Evolutionary conservation across 2,888 invertebrate genomes (phyloP).

Genomic region (Platycheirus rosarum): DNA sequence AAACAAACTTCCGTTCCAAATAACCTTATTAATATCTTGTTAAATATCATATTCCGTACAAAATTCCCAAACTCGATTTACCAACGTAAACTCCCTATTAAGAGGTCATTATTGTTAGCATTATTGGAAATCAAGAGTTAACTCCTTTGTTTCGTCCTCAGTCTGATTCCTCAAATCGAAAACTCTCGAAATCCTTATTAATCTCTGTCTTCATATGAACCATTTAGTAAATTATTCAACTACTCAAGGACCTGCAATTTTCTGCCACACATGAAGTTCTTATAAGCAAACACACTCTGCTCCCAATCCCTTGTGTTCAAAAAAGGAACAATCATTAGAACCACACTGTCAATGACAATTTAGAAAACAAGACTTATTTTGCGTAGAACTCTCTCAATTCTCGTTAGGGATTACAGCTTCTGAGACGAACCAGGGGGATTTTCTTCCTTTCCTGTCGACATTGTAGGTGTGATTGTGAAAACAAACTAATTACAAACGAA

Average conservation of each 20-base stretch:
- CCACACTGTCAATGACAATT: slow-evolving; percentile 34
- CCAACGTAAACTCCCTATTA: neutral
- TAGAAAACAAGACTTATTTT: slow-evolving; percentile 26
- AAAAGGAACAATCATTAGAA: slow-evolving; percentile 42
- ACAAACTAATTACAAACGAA: slow-evolving; percentile 55
- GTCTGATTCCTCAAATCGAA: slow-evolving; percentile 15
- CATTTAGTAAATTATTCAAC: slow-evolving; percentile 51
- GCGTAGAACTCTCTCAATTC: slow-evolving; percentile 13
- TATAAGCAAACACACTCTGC: slow-evolving; percentile 40
- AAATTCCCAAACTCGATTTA: slow-evolving; percentile 1
- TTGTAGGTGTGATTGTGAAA: slow-evolving; percentile 35
- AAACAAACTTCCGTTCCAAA: too few species aligned
- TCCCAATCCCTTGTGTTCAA: too few species aligned
- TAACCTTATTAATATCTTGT: too few species aligned
- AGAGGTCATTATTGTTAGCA: slow-evolving; percentile 1
- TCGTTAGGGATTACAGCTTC: neutral
- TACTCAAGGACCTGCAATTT: slow-evolving; percentile 36
- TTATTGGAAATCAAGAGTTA: neutral
- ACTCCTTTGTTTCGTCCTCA: slow-evolving; percentile 5
- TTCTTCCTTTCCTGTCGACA: neutral
- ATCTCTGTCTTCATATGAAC: slow-evolving; percentile 19
- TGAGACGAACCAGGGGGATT: slow-evolving; percentile 5
- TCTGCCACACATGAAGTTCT: slow-evolving; percentile 37
- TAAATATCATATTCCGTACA: too few species aligned
- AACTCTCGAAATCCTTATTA: slow-evolving; percentile 12